Evolutionary conservation across 2,888 invertebrate species (phyloP), one percentile per base, ranked within the genome.

Genomic region (Osmoderma eremita): DNA sequence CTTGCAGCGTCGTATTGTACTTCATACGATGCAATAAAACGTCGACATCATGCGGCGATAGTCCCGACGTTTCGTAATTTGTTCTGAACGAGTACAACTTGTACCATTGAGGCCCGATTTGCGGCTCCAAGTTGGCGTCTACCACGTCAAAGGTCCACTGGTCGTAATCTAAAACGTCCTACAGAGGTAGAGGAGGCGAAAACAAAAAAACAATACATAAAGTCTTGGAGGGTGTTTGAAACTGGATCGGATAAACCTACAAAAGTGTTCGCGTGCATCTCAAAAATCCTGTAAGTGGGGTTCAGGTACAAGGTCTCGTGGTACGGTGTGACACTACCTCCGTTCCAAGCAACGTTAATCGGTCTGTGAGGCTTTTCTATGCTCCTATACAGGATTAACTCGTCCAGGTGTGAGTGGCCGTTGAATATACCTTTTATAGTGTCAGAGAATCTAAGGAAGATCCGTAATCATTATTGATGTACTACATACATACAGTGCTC

Each of bases 301-400:
- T 88, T 81, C 0, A 86, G 80, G 75, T 88, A 93, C 0, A 58
- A 22, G 24, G 56, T 58, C 75, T 88, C 93, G 0, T 91, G 82
- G 1, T 94, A 95, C 92, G 91, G 83, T 0, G 95, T 95, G 10
- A 93, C 83, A 74, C 93, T 91, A n/a, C 95, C 95, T 0, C 90
- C 92, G 64, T 94, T 91, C 87, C 91, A 95, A 3, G 91, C 90
- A 2, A 94, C 85, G 69, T 86, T 88, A 3, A 88, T 84, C 0
- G 94, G 86, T 49, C 84, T 78, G 0, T 80, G 79, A 6, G 84
- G 84, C 48, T 86, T 83, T 0, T 84, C 78, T 4, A 79, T 75
- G 68, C 85, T 85, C 77, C 91, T 93, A 79, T 89, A 90, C 58
- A 94, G 81, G 75, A 88, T 87, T 75, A 92, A 87, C 77, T 91